Base-by-base conservation (phyloP, 2,113 vertebrate genomes). In the Epinephelus fuscoguttatus region DNA sequence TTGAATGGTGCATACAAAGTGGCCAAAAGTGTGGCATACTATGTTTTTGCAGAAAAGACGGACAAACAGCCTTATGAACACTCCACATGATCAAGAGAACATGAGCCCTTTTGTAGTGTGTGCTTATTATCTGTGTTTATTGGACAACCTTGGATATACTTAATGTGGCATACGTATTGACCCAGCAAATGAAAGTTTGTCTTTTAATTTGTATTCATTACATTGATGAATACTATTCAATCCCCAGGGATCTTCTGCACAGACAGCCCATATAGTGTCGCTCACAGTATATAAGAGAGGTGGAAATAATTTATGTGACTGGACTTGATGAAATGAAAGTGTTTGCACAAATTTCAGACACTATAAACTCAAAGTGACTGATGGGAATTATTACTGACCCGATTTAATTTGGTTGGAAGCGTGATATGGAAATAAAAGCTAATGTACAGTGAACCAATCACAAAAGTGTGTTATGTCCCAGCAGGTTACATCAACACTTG, bases 1-100 rank as follows among this genome's bases (percentile, higher is more conserved):
- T 83, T 6, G 45, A 82, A 78, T 80, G 77, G 55, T 85, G 86
- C 83, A 88, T 89, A 59, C 66, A 78, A 86, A 91, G 75, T 60
- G 61, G 30, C 59, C 63, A 62, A 61, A 89, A 78, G 78, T 87
- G 83, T 60, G 19, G 33, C 55, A 59, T 19, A 11, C 42, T 50
- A 56, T 61, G 67, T 79, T 83, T 84, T 23, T 60, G 27, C 27
- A 10, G 4, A 68, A 64, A 70, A 25, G 21, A 49, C 52, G 5
- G 12, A 73, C 30, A 33, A 9, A 69, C 19, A 53, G 11, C 4
- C 45, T 57, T 45, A 52, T 47, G 60, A 40, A n/a, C 4, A 15
- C 13, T 4, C 2, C 3, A 2, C 9, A 45, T 15, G 40, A 19
- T 79, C 13, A 5, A 47, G 4, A 52, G 33, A 61, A 52, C 56